These are phyloP conservation scores for Otus sunia DNA, from an alignment of 2,113 vertebrate species.

Conservation along the genomic window DNA sequence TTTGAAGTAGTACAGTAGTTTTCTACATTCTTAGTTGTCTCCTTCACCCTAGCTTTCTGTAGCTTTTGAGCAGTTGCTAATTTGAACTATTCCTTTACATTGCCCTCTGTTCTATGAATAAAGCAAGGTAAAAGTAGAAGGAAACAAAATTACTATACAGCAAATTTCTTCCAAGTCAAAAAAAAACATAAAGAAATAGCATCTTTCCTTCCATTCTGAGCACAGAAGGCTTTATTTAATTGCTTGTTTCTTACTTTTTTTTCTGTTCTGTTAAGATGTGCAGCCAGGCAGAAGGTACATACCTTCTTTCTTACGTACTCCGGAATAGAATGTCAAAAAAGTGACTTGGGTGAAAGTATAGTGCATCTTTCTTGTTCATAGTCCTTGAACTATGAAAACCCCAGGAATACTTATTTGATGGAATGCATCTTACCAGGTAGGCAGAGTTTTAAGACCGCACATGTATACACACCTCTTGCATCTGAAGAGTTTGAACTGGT, in stretches of 20 bases:
- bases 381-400: slow-evolving; percentile 13
- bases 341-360: neutral
- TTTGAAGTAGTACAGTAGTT: slow-evolving; percentile 1
- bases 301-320: neutral
- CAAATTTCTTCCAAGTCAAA: neutral
- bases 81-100: neutral
- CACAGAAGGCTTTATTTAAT: neutral
- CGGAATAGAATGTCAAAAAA: slow-evolving; percentile 10
- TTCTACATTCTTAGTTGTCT: neutral
- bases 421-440: neutral
- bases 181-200: neutral
- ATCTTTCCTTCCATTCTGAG: neutral
- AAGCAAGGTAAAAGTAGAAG: neutral
- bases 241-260: neutral
- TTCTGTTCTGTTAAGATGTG: neutral
- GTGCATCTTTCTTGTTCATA: slow-evolving; percentile 34
- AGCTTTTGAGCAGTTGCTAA: neutral
- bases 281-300: slow-evolving; percentile 1
- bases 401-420: neutral
- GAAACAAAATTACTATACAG: neutral
- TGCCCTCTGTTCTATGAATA: neutral
- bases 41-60: neutral
- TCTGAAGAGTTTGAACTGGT: neutral
- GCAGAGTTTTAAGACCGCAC: neutral
- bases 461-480: neutral